Base-by-base conservation (phyloP, 2,113 vertebrate genomes). In the Heterotilapia buettikoferi region DNA sequence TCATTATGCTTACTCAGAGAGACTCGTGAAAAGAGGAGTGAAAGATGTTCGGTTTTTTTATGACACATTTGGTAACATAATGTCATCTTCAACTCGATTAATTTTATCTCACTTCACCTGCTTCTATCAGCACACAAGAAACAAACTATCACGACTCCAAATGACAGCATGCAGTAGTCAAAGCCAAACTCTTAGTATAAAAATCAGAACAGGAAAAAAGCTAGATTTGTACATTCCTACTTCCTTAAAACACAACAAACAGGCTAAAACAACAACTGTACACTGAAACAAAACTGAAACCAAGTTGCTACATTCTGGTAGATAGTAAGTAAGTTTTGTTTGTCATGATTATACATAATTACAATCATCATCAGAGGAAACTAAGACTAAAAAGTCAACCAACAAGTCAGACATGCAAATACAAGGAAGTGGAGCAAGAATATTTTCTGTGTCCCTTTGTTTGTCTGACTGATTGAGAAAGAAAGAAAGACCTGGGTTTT, bases 111-210 rank as follows among this genome's bases (percentile, higher is more conserved):
- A 71, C 21, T 45, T 73, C 21, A 45, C 38, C 38, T 73, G 68
- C 68, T 45, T 45, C 68, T 45, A 21, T 26, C 68, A 26, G 68
- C 38, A 26, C 38, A 26, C 38, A 45, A 73, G 21, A 45, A 73
- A 26, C 3, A 0, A 45, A 45, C 38, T 73, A 18, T 73, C 16
- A 26, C 0, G 8, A 73, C 57, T 31, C 26, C 29, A 18, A 61
- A 18, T 9, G 2, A 9, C 66, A 71, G 2, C 66, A 43, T 2
- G 66, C n/a, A 26, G 66, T 0, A 43, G 3, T 24, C 36, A 43
- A 43, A 71, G 66, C 11, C 66, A 71, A 38, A 71, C n/a, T 71
- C 0, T 6, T 7, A 0, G 38, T 43, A 0, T 71, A 16, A 71
- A 71, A 16, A 66, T 24, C 7, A 14, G 12, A 71, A 71, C 36